Evolutionary conservation across 1,140 invertebrate species (phyloP).

Genomic region (Drosophila burlai): DNA sequence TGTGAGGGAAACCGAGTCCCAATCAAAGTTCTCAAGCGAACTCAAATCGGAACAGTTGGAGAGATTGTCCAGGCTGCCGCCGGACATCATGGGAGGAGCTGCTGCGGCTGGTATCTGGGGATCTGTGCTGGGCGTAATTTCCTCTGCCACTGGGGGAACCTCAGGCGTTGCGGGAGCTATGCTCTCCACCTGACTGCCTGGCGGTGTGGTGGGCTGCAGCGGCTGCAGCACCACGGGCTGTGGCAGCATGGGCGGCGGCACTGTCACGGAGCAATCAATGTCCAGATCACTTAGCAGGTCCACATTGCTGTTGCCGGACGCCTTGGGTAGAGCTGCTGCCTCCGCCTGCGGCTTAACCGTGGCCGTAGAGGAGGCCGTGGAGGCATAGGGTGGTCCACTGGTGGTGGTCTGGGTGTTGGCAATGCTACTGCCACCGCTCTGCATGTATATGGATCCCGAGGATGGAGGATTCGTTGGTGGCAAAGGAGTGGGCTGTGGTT

Average conservation of each 20-base stretch:
- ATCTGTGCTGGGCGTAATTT: constrained; percentile 24
- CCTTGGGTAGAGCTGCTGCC: constrained; percentile 8
- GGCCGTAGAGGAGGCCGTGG: constrained; percentile 6
- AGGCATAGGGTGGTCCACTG: constrained; percentile 72
- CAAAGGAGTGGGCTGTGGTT: constrained; percentile 10
- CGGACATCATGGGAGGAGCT: constrained; percentile 16
- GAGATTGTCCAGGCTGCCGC: constrained; percentile 71
- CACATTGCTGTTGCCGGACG: constrained; percentile 88
- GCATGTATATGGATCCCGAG: constrained; percentile 71
- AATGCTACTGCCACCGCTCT: constrained; percentile 67
- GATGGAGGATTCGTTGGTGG: constrained; percentile 14
- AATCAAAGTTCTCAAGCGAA: constrained; percentile 82
- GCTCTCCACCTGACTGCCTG: constrained; percentile 51
- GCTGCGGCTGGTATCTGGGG: constrained; percentile 20
- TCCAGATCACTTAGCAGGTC: constrained; percentile 90
- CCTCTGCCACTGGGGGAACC: constrained; percentile 4
- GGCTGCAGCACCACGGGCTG: constrained; percentile 65
- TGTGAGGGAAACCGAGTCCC: constrained; percentile 85
- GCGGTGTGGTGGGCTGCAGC: constrained; percentile 37
- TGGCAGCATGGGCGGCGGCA: constrained; percentile 64
- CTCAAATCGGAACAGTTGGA: constrained; percentile 81
- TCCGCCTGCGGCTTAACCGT: constrained; percentile 20
- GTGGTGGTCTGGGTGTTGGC: constrained; percentile 78
- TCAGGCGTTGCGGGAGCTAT: constrained; percentile 4
- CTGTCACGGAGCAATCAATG: constrained; percentile 88